Evolutionary conservation across 2,113 vertebrate species (phyloP).

Genomic region (Scomber scombrus): DNA sequence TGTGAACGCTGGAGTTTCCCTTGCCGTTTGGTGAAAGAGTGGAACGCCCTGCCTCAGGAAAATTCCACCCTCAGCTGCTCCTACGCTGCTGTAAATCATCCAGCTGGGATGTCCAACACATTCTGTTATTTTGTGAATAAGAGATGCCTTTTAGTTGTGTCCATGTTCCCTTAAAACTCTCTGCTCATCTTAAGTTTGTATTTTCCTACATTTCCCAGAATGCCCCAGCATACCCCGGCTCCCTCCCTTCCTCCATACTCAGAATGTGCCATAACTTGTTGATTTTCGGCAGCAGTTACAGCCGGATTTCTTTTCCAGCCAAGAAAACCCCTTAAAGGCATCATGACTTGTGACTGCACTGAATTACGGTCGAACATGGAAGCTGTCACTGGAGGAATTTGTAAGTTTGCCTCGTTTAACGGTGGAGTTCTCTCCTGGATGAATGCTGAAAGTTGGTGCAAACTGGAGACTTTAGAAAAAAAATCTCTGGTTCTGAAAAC

Average conservation of each 20-base stretch:
- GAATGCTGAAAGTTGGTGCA: background rate
- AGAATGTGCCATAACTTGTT: conserved; percentile 43
- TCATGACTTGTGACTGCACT: background rate
- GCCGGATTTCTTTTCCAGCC: background rate
- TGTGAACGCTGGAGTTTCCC: conserved; percentile 59
- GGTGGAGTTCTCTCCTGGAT: background rate
- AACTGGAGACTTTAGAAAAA: background rate
- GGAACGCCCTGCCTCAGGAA: conserved; percentile 73
- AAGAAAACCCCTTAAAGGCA: background rate
- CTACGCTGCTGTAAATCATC: conserved; percentile 63
- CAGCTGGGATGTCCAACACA: conserved; percentile 25
- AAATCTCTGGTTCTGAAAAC: background rate
- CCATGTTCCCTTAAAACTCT: background rate
- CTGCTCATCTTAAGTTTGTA: background rate
- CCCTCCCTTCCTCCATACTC: background rate
- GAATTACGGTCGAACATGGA: background rate
- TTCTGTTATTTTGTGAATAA: conserved; percentile 35
- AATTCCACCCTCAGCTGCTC: conserved; percentile 64
- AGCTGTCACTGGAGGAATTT: background rate
- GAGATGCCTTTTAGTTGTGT: background rate
- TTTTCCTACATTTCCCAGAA: conserved; percentile 58
- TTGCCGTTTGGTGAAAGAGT: conserved; percentile 40
- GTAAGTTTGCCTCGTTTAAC: background rate
- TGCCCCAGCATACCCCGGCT: conserved; percentile 15
- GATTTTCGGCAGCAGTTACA: conserved; percentile 25